A percentile compares a stretch with the other conserved stretches of the same genome.
phyloP scores from a whole-genome alignment of 2,888 invertebrate genomes.

The Augochlorella aurata region DNA sequence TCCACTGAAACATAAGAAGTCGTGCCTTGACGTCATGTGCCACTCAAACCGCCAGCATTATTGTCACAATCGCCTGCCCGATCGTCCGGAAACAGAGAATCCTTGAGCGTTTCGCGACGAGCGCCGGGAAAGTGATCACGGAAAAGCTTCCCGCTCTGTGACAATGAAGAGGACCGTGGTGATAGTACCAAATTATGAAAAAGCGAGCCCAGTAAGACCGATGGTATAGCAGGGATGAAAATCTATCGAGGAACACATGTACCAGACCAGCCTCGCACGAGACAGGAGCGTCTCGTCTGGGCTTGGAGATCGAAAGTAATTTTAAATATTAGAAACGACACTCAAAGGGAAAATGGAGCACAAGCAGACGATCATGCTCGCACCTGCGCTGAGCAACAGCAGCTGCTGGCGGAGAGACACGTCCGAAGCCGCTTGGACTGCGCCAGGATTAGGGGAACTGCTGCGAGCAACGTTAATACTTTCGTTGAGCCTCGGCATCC shows the following conservation, averaged over 20 bases:
- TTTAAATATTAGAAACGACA: background rate
- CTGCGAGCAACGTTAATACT: constrained; percentile 90
- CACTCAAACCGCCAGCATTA: constrained; percentile 9
- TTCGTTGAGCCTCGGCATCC: constrained; percentile 89
- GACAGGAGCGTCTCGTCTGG: constrained; percentile 57
- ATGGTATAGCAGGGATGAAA: constrained; percentile 42
- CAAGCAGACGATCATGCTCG: constrained; percentile 89
- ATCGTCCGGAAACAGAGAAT: background rate
- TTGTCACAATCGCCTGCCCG: background rate
- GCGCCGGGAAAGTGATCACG: background rate
- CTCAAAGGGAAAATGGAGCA: constrained; percentile 83
- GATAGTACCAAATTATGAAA: background rate
- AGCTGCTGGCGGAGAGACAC: constrained; percentile 90
- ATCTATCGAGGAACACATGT: constrained; percentile 11
- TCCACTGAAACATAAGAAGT: background rate
- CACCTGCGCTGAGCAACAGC: constrained; percentile 91
- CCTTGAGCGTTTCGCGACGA: background rate
- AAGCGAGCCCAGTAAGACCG: constrained; percentile 2
- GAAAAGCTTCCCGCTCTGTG: background rate
- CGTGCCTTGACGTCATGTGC: constrained; percentile 36
- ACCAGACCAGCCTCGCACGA: constrained; percentile 45
- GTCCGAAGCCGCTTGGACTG: constrained; percentile 82
- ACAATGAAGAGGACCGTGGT: constrained; percentile 28
- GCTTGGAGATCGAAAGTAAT: constrained; percentile 30
- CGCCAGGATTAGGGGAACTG: constrained; percentile 88